These are phyloP conservation scores for Andricus grossulariae DNA, from an alignment of 1,140 invertebrate species.

Conservation along the genomic window DNA sequence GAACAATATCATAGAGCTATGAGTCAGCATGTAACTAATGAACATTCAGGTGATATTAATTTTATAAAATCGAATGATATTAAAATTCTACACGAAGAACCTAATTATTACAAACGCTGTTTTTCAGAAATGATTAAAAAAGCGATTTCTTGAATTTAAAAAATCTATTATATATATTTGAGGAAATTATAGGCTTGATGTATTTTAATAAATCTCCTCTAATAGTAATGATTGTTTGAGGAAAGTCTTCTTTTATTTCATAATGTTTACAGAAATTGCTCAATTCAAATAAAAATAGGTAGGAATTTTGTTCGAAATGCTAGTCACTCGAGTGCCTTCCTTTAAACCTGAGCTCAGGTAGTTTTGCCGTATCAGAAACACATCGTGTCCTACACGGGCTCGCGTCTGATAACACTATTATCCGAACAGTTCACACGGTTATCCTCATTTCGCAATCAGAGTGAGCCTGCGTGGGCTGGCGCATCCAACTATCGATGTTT, in stretches of 20 bases:
- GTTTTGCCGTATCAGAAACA: slow-evolving; percentile 68
- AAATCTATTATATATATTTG: too few species aligned
- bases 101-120: too few species aligned
- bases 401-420: slow-evolving; percentile 69
- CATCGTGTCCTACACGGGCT: slow-evolving; percentile 69
- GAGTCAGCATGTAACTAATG: too few species aligned
- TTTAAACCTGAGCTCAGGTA: slow-evolving; percentile 54
- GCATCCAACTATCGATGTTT: not conserved
- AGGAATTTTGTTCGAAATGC: slow-evolving; percentile 46
- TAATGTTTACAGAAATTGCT: not conserved
- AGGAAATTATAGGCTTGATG: too few species aligned
- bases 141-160: too few species aligned
- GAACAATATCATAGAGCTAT: too few species aligned
- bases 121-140: too few species aligned
- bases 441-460: slow-evolving; percentile 37
- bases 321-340: slow-evolving; percentile 48
- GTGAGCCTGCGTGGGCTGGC: not conserved
- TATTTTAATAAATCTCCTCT: too few species aligned
- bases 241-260: not conserved
- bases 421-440: slow-evolving; percentile 50
- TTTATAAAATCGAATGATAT: too few species aligned
- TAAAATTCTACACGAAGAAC: too few species aligned
- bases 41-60: too few species aligned
- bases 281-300: not conserved
- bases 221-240: not conserved